phyloP scores from a whole-genome alignment of 2,113 vertebrate species.

The Thalassarche chlororhynchos region DNA sequence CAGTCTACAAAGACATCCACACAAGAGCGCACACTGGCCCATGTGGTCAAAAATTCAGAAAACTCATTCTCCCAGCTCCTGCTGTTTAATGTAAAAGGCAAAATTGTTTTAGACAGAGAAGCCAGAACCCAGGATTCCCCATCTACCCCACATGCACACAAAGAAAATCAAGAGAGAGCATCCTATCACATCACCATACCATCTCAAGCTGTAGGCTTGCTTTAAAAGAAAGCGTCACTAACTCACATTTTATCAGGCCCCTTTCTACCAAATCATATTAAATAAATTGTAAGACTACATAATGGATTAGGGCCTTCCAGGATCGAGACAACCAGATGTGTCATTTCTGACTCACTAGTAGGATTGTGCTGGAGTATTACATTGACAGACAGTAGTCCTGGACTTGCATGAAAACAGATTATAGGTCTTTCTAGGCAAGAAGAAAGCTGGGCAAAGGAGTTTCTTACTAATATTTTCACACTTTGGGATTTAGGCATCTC shows the following conservation, averaged over 20 bases:
- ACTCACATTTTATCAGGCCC: not conserved
- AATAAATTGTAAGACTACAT: not conserved
- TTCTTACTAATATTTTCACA: not conserved
- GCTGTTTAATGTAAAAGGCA: not conserved
- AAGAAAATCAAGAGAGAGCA: not conserved
- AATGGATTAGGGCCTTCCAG: not conserved
- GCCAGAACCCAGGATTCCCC: not conserved
- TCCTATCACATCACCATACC: not conserved
- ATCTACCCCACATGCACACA: not conserved
- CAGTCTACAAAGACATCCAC: not conserved
- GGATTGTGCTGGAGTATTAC: not conserved
- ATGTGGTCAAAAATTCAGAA: not conserved
- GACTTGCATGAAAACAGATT: not conserved
- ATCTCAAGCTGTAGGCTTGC: not conserved
- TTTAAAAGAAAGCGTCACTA: not conserved
- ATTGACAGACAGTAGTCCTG: not conserved
- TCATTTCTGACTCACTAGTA: not conserved
- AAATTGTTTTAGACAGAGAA: not conserved
- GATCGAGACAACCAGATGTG: not conserved
- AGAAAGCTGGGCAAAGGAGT: not conserved
- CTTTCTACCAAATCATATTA: not conserved
- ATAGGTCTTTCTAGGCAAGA: not conserved
- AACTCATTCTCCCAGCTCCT: not conserved
- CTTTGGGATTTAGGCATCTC: not conserved
- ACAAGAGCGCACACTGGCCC: rapidly evolving